Conservation (phyloP, 1,140 invertebrate genomes). For the Bombus difficillimus region DNA sequence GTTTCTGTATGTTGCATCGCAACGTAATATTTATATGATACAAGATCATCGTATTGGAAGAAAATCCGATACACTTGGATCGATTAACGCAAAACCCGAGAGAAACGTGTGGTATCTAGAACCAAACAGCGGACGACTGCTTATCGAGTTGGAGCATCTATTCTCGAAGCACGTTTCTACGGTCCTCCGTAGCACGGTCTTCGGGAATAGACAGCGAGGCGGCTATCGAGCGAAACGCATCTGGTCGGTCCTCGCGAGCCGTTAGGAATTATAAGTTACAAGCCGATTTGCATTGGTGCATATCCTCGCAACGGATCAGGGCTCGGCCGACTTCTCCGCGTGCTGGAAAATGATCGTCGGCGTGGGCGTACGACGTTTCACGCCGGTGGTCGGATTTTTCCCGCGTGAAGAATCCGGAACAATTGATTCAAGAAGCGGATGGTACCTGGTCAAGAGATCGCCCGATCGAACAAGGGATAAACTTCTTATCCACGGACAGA, state of each 20-base stretch:
- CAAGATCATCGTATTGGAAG: background rate
- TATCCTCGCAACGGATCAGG: constrained; percentile 11
- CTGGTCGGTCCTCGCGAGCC: constrained; percentile 4
- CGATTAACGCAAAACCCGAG: background rate
- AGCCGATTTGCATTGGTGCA: background rate
- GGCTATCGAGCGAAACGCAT: constrained; percentile 17
- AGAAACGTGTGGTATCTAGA: background rate
- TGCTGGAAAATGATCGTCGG: background rate
- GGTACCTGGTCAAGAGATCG: background rate
- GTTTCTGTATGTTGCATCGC: background rate
- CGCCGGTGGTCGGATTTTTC: background rate
- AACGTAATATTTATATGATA: background rate
- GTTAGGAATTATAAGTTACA: constrained; percentile 29
- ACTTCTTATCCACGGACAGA: background rate
- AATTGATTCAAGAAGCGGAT: background rate
- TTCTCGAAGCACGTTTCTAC: background rate
- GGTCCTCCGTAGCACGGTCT: background rate
- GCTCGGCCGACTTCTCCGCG: background rate
- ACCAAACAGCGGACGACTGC: background rate
- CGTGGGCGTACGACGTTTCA: constrained; percentile 6
- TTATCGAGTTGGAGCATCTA: constrained; percentile 14
- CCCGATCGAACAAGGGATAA: too few relatives aligned
- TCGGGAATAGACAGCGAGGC: constrained; percentile 5
- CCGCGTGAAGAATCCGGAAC: background rate
- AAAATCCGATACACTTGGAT: background rate